Base-by-base conservation (phyloP, 1,140 invertebrate genomes). In the Saccostrea echinata region DNA sequence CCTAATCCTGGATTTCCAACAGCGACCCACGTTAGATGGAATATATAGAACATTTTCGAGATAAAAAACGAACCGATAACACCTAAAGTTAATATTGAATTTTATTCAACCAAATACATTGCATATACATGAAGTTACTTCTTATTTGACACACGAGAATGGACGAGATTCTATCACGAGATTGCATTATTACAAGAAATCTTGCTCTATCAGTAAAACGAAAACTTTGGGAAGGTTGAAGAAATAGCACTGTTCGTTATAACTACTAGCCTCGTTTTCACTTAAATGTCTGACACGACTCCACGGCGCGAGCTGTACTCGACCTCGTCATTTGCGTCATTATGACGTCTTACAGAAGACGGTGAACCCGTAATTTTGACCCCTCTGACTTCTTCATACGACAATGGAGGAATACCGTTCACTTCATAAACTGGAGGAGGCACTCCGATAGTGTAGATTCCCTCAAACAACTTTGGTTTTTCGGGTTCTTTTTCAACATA, bases 301-400 rank as follows among this genome's bases (percentile, higher is more conserved):
- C 88, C 88, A n/a, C 61, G 61, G 21, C 33, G 35, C 85, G 9
- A 80, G 85, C 35, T 86, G 64, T 81, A 85, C 81, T 24, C 85
- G 35, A 43, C 57, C 84, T 35, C 35, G 35, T 84, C 85, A 33
- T 87, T 84, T 53, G 84, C 85, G 21, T 53, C 83, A 51, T 86
- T 89, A 43, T 89, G 61, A 76, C 83, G 83, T 87, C 85, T 81
- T 8, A 86, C 33, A 35, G 85, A 89, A n/a, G 88, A 18, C 55
- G 88, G 88, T 52, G 57, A 85, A 53, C 88, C 90, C 16, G 84
- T 86, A n/a, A 89, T 89, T 84, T 87, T 89, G 55, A 86, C 85
- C 8, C 90, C 90, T 84, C 89, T 88, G 11, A 88, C 90, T 76
- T 90, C 90, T 85, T 90, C 90, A 61, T 90, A 90, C 4, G 90